Evolutionary conservation across 92 coral and sea anemone species (phyloP), one percentile per base, ranked within the genome.

Genomic region (Parazoanthus atlanticus): DNA sequence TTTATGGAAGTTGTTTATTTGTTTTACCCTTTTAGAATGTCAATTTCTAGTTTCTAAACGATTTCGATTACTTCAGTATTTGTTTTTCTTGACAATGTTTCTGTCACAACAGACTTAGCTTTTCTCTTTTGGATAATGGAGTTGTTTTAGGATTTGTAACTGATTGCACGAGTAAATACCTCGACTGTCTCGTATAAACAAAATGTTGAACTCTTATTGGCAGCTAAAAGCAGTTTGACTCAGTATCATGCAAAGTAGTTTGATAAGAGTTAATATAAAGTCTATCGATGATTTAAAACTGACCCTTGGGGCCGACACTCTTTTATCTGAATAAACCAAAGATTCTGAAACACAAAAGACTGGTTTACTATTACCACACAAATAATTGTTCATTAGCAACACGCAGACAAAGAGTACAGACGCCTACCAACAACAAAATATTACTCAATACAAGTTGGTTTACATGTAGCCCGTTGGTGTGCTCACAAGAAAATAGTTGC

Each of bases 221-320:
- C 46, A 34, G 49, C 49, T 46, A 46, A 46, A 46, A 46, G 49
- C 12, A 1, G 12, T 46, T 10, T 46, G 11, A 7, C 49, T 46
- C 49, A 11, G 6, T 1, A 46, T 46, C 11, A 46, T 46, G 26
- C 2, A 31, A 31, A 33, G 21, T 74, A 31, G 49, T 33, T 74
- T 31, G 8, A 38, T 16, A 74, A 74, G 12, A 46, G 34, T 73
- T 73, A 73, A 31, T 73, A 31, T 34, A 74, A 75, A 75, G 47
- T 75, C 40, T 75, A 75, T 36, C 9, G 43, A 75, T 75, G 49
- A 75, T 33, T 75, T 17, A 36, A 36, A 11, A 3, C 1, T 75
- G 49, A 75, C 79, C 79, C 79, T 32, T 36, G 79, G 79, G 79
- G 79, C 79, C 40, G 79, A 23, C 21, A 21, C 29, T 75, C 79